Evolutionary conservation across 2,113 vertebrate species (phyloP), one percentile per base, ranked within the genome.

Genomic region (Chaetodon auriga): DNA sequence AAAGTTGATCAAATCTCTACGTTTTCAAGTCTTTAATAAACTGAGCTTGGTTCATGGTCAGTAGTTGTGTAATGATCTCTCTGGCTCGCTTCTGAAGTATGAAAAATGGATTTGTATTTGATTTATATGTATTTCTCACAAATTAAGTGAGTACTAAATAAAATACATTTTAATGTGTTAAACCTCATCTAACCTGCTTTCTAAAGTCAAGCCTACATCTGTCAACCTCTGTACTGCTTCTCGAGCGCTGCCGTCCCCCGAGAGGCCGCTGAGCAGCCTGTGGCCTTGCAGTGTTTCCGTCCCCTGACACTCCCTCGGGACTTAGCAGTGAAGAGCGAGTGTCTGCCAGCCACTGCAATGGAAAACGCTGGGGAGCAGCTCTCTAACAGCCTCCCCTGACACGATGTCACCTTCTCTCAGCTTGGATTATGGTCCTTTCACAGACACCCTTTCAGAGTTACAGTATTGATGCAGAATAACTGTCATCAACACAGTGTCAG

Each of bases 371-470:
- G 45, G 41, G 61, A 21, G 51, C 68, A 10, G 15, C 9, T 25
- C 36, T 75, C 10, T 25, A 35, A 82, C 64, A 21, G 72, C 25
- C 58, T 14, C 64, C 19, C 1, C 19, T 54, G 80, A 69, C 80
- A 60, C 5, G 16, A 49, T 21, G 38, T 62, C 57, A 2, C 57
- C 72, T 64, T 21, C 72, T 68, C 25, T 8, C 57, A 25, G 64
- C 48, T 5, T 30, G 51, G 53, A 81, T 73, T 73, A 49, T 18
- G 51, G 78, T 49, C 0, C 51, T 58, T 36, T 65, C 8, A 41
- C 49, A 64, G 19, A 70, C 12, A 0, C 7, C 9, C 15, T 38
- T 10, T 68, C 53, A 74, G 63, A 55, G 48, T 0, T 49, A 46
- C 60, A 54, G 51, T 13, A 6, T 53, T 36, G 36, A 53, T 43